Evolutionary conservation across 2,113 vertebrate species (phyloP), one percentile per base, ranked within the genome.

Genomic region (Condylura cristata): DNA sequence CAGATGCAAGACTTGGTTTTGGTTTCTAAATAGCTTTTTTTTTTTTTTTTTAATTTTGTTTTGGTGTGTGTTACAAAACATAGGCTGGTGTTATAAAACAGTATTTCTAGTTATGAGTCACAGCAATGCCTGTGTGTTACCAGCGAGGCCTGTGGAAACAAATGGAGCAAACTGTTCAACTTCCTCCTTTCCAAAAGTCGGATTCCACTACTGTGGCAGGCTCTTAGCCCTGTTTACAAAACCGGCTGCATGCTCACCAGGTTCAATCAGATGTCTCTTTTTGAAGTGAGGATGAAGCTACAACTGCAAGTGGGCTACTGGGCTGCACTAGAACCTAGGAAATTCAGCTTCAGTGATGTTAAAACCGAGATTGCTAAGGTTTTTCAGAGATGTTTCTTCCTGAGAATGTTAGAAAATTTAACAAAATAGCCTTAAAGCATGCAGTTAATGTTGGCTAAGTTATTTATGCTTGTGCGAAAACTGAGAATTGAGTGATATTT

Each of bases 71-170:
- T 97, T 97, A 94, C 85, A 95, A 96, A 96, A 97, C 95, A 94
- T 44, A 94, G 87, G 56, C 81, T 63, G 48, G 39, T 94, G 95
- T 97, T 96, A 96, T 97, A 96, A 96, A 96, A 96, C 89, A 94
- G 93, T 74, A 60, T 95, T 89, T 95, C 66, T 60, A 18, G 58
- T 16, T 56, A 48, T 96, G 93, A 96, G 80, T 97, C 96, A 96
- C 56, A 30, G 71, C 61, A 68, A 46, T 5, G 92, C 86, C 93
- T 91, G 74, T 71, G 81, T 79, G 78, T 80, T 84, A 71, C 39
- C 61, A 84, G 71, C 60, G 58, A 89, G 86, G 48, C 60, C 68
- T 85, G 0, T 44, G 74, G 75, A 88, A 30, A 41, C 75, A 74
- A 61, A 44, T 34, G 60, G 61, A 85, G 56, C 18, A 82, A 88